These are phyloP conservation scores for Geotrypetes seraphini DNA, from an alignment of 2,797 vertebrate species.

Conservation along the genomic window DNA sequence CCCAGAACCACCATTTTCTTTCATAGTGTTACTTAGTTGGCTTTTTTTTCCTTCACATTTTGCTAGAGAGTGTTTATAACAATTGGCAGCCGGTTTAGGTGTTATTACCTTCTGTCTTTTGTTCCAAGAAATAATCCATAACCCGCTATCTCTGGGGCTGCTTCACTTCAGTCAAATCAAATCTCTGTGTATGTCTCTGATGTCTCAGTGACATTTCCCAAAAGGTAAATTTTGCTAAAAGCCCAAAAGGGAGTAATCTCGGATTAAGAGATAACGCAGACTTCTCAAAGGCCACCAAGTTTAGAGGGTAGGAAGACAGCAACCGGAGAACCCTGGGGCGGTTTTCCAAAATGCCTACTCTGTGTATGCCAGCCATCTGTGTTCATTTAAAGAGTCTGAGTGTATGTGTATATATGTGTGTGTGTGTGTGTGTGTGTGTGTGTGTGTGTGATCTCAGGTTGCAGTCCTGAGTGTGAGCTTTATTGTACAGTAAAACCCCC, in stretches of 20 bases:
- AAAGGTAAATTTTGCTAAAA: slow-evolving; percentile 71
- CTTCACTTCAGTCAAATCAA: slow-evolving; percentile 49
- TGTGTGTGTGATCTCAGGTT: slow-evolving; percentile 72
- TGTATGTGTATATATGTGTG: background rate
- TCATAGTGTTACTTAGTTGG: slow-evolving; percentile 30
- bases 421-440: slow-evolving; percentile 25
- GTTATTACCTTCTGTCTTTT: slow-evolving; percentile 40
- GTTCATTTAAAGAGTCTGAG: slow-evolving; percentile 69
- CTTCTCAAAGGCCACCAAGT: slow-evolving; percentile 67
- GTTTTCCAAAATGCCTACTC: slow-evolving; percentile 56
- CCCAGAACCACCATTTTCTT: slow-evolving; percentile 27
- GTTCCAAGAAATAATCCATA: slow-evolving; percentile 39
- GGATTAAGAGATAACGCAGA: slow-evolving; percentile 76
- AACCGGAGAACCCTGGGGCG: slow-evolving; percentile 46
- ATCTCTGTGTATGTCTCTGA: slow-evolving; percentile 51
- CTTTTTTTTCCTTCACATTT: slow-evolving; percentile 21
- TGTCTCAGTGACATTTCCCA: slow-evolving; percentile 67
- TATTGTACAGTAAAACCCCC: slow-evolving; percentile 62
- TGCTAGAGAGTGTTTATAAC: background rate
- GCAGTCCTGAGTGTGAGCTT: slow-evolving; percentile 80
- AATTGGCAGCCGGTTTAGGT: slow-evolving; percentile 23
- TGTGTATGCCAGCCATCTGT: slow-evolving; percentile 82
- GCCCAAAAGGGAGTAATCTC: slow-evolving; percentile 64
- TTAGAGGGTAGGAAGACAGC: slow-evolving; percentile 49
- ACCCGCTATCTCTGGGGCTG: slow-evolving; percentile 34